These are phyloP conservation scores for Pseudoips prasinana DNA, from an alignment of 2,888 invertebrate genomes.

Conservation along the genomic window DNA sequence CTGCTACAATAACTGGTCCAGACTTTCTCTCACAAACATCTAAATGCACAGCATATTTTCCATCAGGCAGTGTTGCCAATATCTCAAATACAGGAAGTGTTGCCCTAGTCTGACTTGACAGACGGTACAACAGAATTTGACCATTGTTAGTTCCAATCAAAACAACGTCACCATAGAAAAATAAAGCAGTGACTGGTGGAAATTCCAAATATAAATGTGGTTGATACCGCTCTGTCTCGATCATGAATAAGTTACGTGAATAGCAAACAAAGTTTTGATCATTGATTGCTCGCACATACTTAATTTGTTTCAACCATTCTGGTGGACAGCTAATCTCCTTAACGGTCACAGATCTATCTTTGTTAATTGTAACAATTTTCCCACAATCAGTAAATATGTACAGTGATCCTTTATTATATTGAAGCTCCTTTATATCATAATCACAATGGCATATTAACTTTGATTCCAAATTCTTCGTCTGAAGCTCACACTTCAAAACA, in stretches of 20 bases:
- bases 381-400: slow-evolving; percentile 62
- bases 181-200: slow-evolving; percentile 60
- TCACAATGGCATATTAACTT: slow-evolving; percentile 48
- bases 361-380: slow-evolving; percentile 48
- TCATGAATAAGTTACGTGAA: slow-evolving; percentile 61
- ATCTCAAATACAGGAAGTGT: slow-evolving; percentile 54
- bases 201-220: slow-evolving; percentile 63
- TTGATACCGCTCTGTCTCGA: slow-evolving; percentile 56
- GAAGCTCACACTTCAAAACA: slow-evolving; percentile 52
- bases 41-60: slow-evolving; percentile 58
- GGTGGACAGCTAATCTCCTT: slow-evolving; percentile 49
- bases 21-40: slow-evolving; percentile 62
- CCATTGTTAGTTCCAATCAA: slow-evolving; percentile 56
- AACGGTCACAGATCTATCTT: slow-evolving; percentile 30
- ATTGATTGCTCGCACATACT: slow-evolving; percentile 53
- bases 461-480: slow-evolving; percentile 38
- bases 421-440: slow-evolving; percentile 59
- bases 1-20: slow-evolving; percentile 57
- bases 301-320: slow-evolving; percentile 63
- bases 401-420: slow-evolving; percentile 41
- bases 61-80: slow-evolving; percentile 51
- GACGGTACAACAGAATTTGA: slow-evolving; percentile 58
- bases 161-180: slow-evolving; percentile 64
- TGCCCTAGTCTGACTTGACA: slow-evolving; percentile 51
- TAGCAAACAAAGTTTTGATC: slow-evolving; percentile 63